Evolutionary conservation across 2,888 invertebrate species (phyloP).

Genomic region (Pammene aurita): DNA sequence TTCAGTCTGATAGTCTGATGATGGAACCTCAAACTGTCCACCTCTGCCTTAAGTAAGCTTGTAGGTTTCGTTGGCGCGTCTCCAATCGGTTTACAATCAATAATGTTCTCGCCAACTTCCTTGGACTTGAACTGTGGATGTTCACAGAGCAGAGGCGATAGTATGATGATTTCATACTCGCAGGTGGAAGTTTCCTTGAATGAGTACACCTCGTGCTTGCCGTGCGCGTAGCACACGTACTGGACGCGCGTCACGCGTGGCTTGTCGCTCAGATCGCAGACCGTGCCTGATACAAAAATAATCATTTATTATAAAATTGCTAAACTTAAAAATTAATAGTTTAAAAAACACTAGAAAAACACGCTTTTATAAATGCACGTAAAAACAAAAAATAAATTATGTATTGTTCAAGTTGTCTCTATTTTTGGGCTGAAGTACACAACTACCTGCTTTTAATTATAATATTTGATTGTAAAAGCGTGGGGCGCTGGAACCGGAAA

Average conservation of each 20-base stretch:
- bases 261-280: conserved; percentile 94
- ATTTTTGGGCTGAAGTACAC: too few relatives aligned
- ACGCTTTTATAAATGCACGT: too few relatives aligned
- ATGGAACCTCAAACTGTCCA: conserved; percentile 87
- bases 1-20: conserved; percentile 79
- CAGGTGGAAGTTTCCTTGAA: conserved; percentile 97
- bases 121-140: conserved; percentile 94
- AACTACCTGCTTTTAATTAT: too few relatives aligned
- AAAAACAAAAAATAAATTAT: too few relatives aligned
- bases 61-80: conserved; percentile 88
- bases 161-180: conserved; percentile 95
- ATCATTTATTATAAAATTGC: neutral
- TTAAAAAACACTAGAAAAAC: too few relatives aligned
- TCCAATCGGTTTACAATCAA: conserved; percentile 88
- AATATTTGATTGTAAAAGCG: too few relatives aligned
- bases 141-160: conserved; percentile 92
- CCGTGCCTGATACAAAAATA: conserved; percentile 77
- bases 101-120: conserved; percentile 89
- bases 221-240: conserved; percentile 94
- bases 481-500: too few relatives aligned
- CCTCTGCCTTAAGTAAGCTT: conserved; percentile 87
- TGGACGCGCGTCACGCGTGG: conserved; percentile 91
- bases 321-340: neutral
- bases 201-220: conserved; percentile 95
- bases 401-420: too few relatives aligned